These are phyloP conservation scores for Fragum whitleyi DNA, from an alignment of 2,888 invertebrate species.

Conservation along the genomic window DNA sequence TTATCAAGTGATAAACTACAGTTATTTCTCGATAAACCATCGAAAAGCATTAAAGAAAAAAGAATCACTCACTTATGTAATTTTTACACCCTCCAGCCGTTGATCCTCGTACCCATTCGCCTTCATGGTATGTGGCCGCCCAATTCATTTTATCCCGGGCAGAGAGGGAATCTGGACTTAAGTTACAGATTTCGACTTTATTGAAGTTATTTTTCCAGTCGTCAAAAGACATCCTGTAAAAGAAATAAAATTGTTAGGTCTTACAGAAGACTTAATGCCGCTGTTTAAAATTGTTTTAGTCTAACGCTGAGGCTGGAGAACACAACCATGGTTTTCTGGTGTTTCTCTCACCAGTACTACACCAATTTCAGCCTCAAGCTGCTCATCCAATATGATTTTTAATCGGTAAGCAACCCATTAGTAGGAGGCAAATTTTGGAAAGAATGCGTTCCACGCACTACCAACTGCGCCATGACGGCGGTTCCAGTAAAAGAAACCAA, in stretches of 20 bases:
- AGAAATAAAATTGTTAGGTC: background rate
- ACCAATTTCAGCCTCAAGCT: no score
- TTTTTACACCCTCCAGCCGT: conserved; percentile 99
- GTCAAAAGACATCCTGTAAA: conserved; percentile 87
- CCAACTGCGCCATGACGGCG: no score
- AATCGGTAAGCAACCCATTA: no score
- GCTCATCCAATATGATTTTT: no score
- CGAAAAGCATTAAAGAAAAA: no score
- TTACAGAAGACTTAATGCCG: background rate
- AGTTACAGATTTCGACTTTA: conserved; percentile 97
- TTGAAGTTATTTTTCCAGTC: conserved; percentile 94
- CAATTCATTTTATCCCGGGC: conserved; percentile 87
- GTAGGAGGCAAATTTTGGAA: no score
- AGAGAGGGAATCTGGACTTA: conserved; percentile 95
- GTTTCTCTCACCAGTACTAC: no score
- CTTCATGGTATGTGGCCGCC: conserved; percentile 97
- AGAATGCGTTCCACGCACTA: no score
- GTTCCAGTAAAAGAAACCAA: no score
- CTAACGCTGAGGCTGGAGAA: background rate
- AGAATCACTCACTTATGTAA: conserved; percentile 88
- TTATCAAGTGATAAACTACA: no score
- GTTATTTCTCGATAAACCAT: no score
- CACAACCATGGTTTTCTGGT: no score
- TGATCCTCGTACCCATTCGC: conserved; percentile 95
- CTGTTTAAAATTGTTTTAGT: background rate